phyloP scores from a whole-genome alignment of 2,113 vertebrate species.

The Engraulis encrasicolus region DNA sequence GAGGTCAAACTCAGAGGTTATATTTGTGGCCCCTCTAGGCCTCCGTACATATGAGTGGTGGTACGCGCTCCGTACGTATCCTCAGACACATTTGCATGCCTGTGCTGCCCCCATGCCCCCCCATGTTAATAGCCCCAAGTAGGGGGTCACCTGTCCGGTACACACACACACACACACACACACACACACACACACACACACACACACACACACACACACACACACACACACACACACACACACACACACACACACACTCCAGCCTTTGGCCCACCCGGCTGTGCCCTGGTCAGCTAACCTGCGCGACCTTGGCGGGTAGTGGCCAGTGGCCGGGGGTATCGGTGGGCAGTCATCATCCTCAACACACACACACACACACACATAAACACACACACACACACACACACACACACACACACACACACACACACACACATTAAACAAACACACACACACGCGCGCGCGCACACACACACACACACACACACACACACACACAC shows the following conservation, averaged over 20 bases:
- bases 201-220: too few species aligned
- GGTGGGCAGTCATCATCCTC: constrained; percentile 52
- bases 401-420: too few species aligned
- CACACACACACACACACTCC: too few species aligned
- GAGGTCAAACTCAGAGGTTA: constrained; percentile 41
- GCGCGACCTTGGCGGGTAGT: constrained; percentile 65
- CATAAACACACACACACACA: too few species aligned
- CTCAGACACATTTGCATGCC: constrained; percentile 9
- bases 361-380: too few species aligned
- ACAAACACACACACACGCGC: too few species aligned
- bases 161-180: too few species aligned
- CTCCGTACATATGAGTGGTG: not conserved
- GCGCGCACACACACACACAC: too few species aligned
- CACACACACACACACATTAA: constrained; percentile 55
- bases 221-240: too few species aligned
- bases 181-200: too few species aligned
- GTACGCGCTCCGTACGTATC: constrained; percentile 37
- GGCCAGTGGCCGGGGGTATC: constrained; percentile 54
- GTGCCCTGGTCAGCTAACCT: constrained; percentile 52
- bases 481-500: too few species aligned
- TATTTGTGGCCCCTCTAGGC: constrained; percentile 20
- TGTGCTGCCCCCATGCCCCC: not conserved
- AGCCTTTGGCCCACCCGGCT: constrained; percentile 38
- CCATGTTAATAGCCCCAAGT: constrained; percentile 38
- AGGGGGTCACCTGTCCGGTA: constrained; percentile 21